phyloP scores from a whole-genome alignment of 2,113 vertebrate species.

The Gorsachius goisagi region DNA sequence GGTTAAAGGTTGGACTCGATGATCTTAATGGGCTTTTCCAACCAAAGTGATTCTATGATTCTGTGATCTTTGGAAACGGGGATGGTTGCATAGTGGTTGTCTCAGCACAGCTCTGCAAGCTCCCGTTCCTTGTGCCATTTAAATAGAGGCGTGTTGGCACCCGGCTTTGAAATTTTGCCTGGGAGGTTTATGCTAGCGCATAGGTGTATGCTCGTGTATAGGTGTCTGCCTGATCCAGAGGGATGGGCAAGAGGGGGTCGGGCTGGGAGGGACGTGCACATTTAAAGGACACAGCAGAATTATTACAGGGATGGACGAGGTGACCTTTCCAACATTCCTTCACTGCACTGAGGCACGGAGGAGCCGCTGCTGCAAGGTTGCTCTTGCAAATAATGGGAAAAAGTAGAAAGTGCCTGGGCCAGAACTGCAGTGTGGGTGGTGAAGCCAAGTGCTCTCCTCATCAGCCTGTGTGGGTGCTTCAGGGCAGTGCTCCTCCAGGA shows the following conservation, averaged over 20 bases:
- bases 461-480: background rate
- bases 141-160: background rate
- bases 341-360: background rate
- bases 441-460: background rate
- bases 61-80: background rate
- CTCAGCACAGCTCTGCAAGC: background rate
- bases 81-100: background rate
- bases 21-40: no score
- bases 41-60: no score
- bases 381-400: background rate
- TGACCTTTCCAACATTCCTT: background rate
- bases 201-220: background rate
- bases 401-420: background rate
- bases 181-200: background rate
- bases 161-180: background rate
- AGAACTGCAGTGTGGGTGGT: accelerated
- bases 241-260: background rate
- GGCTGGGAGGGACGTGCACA: background rate
- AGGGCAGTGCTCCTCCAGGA: background rate
- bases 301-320: background rate
- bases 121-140: background rate
- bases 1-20: no score
- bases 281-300: background rate
- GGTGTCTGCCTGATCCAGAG: background rate
- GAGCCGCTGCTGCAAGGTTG: background rate